Evolutionary conservation across 1,140 invertebrate genomes (phyloP).

Genomic region (Trachelipus rathkii): DNA sequence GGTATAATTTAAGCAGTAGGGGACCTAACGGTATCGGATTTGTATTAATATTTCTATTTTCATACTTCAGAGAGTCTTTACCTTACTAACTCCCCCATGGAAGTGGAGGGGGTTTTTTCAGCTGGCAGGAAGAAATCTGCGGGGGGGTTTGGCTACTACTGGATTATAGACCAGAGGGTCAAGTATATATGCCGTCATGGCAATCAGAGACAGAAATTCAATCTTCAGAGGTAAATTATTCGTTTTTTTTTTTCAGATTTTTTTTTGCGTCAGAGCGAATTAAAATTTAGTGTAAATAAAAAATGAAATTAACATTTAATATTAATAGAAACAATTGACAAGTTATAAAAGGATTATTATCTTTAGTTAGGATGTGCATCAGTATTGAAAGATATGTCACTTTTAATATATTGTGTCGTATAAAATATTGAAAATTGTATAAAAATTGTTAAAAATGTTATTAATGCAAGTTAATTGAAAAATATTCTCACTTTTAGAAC

Average conservation of each 20-base stretch:
- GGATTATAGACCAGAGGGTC: slow-evolving; percentile 74
- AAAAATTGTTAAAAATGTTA: too few relatives aligned
- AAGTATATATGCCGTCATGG: slow-evolving; percentile 86
- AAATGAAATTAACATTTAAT: background rate
- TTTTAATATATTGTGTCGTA: too few relatives aligned
- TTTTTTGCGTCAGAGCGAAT: background rate
- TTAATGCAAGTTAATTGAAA: too few relatives aligned
- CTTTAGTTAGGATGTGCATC: too few relatives aligned
- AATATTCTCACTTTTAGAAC: too few relatives aligned
- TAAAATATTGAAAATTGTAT: too few relatives aligned
- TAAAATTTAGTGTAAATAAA: background rate
- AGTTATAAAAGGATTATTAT: too few relatives aligned
- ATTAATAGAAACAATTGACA: too few relatives aligned
- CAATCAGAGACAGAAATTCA: slow-evolving; percentile 75
- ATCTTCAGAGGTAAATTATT: slow-evolving; percentile 68
- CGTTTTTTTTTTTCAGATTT: background rate
- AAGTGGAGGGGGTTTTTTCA: slow-evolving; percentile 67
- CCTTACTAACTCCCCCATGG: slow-evolving; percentile 78
- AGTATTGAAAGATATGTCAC: too few relatives aligned
- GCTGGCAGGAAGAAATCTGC: slow-evolving; percentile 78
- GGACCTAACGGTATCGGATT: too few relatives aligned
- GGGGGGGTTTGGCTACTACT: slow-evolving; percentile 75
- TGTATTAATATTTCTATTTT: too few relatives aligned
- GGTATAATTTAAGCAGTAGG: too few relatives aligned
- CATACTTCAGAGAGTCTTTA: slow-evolving; percentile 77